Evolutionary conservation across 2,888 invertebrate species (phyloP), one percentile per base, ranked within the genome.

Genomic region (Caradrina kadenii): DNA sequence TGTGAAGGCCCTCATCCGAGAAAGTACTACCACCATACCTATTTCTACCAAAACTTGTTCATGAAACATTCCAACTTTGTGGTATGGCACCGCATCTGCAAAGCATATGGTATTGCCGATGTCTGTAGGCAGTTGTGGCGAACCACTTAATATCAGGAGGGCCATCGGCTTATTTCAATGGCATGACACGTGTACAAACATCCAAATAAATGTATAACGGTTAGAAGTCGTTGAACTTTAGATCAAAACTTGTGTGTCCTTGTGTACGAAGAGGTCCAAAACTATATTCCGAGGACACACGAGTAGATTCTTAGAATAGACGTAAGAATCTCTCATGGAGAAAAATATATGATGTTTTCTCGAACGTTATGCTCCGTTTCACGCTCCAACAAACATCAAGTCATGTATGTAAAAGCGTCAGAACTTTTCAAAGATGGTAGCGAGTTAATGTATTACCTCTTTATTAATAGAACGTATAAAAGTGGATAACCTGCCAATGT

Each of bases 341-440:
- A 73, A 73, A 76, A 75, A 75, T 73, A 60, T 69, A 60, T 63
- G 42, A 65, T 65, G 65, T 65, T 74, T 64, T 49, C 69, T 52
- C 61, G 42, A 49, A 63, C 58, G 61, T 62, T 42, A 54, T 54
- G 48, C 61, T 65, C 60, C 53, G 56, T 65, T 75, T 79, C 22
- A 79, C 77, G 59, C 48, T 60, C 17, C 73, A 50, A 17, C 42
- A 56, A 53, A 78, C 52, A 73, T 79, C 65, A 79, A 79, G 65
- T 65, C 80, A 79, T 70, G 70, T 70, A 52, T 71, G 65, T 58
- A 52, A 64, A 66, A 71, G 63, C 61, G 63, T 48, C 55, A 55
- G 58, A 63, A 76, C 50, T 78, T 58, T 65, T 56, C 50, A 45
- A 79, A 63, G 63, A 35, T 60, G 79, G 64, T 60, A 63, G 60